A percentile compares a stretch with the other conserved stretches of the same genome.
Conservation (phyloP, 2,888 invertebrate genomes). For the Nudaria mundana region DNA sequence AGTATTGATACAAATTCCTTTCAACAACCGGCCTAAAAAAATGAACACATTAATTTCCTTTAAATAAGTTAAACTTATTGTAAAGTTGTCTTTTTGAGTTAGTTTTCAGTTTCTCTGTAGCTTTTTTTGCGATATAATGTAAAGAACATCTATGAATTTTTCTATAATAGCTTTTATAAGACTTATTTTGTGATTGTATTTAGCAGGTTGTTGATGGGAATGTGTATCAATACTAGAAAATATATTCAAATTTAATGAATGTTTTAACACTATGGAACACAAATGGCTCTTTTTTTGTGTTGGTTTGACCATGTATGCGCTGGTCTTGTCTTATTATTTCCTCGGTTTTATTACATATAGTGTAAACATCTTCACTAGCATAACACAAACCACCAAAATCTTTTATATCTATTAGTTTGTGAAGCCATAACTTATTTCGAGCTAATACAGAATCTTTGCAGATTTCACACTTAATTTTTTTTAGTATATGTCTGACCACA, state of each 20-base stretch:
- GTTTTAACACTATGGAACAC: not conserved
- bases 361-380: conserved; percentile 8
- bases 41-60: too few species aligned
- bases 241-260: not conserved
- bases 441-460: conserved; percentile 1
- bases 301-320: not conserved
- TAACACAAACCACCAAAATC: conserved; percentile 4
- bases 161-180: not conserved
- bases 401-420: conserved; percentile 1
- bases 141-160: not conserved
- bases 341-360: conserved; percentile 2
- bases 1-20: too few species aligned
- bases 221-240: not conserved
- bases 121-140: not conserved
- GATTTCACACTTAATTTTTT: conserved; percentile 7
- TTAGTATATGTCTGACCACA: conserved; percentile 4
- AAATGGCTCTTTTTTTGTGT: not conserved
- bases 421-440: not conserved
- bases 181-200: conserved; percentile 1
- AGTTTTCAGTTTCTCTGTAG: not conserved
- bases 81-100: not conserved
- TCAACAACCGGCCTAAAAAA: too few species aligned
- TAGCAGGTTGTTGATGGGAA: not conserved
- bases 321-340: not conserved
- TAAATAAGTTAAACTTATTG: not conserved